phyloP scores from a whole-genome alignment of 2,888 invertebrate species.

The Cataglyphis cursor region DNA sequence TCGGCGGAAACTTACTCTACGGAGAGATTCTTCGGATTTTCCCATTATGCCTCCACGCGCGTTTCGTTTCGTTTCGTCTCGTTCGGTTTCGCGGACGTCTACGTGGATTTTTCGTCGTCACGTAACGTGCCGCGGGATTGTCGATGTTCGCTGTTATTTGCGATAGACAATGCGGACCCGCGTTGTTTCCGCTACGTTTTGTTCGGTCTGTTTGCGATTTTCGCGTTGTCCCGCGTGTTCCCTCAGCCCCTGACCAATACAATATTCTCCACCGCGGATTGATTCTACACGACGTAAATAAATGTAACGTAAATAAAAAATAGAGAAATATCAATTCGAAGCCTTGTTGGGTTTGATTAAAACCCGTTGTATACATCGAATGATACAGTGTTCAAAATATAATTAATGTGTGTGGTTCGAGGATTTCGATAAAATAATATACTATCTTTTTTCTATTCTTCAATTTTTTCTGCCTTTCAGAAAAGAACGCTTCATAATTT shows the following conservation, averaged over 20 bases:
- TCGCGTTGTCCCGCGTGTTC: constrained; percentile 11
- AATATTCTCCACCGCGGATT: constrained; percentile 28
- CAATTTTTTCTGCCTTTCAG: too few species aligned
- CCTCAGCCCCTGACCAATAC: neutral
- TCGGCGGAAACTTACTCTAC: constrained; percentile 58
- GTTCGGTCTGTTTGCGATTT: constrained; percentile 50
- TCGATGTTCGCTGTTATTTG: constrained; percentile 41
- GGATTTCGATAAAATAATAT: neutral
- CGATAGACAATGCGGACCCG: constrained; percentile 30
- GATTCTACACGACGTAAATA: constrained; percentile 6
- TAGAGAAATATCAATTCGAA: neutral
- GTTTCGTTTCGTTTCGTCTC: constrained; percentile 57
- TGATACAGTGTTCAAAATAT: neutral
- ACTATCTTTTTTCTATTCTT: neutral
- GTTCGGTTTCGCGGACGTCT: constrained; percentile 55
- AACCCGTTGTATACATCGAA: neutral
- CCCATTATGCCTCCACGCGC: constrained; percentile 25
- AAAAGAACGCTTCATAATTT: neutral
- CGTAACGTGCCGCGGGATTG: constrained; percentile 17
- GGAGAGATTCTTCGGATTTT: constrained; percentile 60
- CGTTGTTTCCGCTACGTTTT: constrained; percentile 44
- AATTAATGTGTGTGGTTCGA: neutral
- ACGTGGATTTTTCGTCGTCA: constrained; percentile 42
- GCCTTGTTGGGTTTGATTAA: constrained; percentile 5
- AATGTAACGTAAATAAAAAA: constrained; percentile 12